These are phyloP conservation scores for Petrosia ficiformis DNA, from an alignment of 37 sponge, comb jelly and placozoan genomes.

Conservation along the genomic window DNA sequence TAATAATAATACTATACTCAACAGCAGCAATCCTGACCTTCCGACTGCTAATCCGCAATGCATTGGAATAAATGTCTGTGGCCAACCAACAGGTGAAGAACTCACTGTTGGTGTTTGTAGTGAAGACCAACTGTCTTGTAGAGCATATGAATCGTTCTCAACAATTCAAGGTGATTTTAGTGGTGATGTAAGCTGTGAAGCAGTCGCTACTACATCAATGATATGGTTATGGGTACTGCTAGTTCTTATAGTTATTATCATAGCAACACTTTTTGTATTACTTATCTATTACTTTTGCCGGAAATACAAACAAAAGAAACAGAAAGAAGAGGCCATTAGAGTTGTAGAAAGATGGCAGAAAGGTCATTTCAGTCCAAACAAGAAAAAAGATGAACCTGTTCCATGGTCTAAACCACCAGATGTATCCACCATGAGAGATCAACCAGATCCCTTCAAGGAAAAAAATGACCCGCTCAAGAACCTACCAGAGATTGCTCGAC, in stretches of 20 bases:
- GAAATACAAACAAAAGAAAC: slow-evolving; percentile 41
- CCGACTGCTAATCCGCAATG: slow-evolving; percentile 66
- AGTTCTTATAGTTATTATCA: slow-evolving; percentile 49
- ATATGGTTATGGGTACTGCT: slow-evolving; percentile 56
- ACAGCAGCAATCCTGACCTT: slow-evolving; percentile 12
- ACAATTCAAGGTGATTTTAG: slow-evolving; percentile 43
- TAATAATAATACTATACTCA: slow-evolving; percentile 11
- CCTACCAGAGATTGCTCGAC: slow-evolving; percentile 40
- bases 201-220: slow-evolving; percentile 4
- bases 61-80: slow-evolving; percentile 82
- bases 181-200: slow-evolving; percentile 3
- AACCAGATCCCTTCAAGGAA: slow-evolving; percentile 72
- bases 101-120: slow-evolving; percentile 72
- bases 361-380: slow-evolving; percentile 58
- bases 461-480: slow-evolving; percentile 34
- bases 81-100: not conserved
- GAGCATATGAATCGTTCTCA: slow-evolving; percentile 46
- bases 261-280: slow-evolving; percentile 33
- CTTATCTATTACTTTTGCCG: slow-evolving; percentile 48
- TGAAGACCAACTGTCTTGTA: slow-evolving; percentile 54
- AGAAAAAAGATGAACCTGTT: slow-evolving; percentile 43
- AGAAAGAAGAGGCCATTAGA: slow-evolving; percentile 55
- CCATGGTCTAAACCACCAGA: slow-evolving; percentile 71
- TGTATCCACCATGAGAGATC: slow-evolving; percentile 57
- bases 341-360: slow-evolving; percentile 75